Evolutionary conservation across 2,797 vertebrate species (phyloP).

Genomic region (Pseudochirops corinnae): DNA sequence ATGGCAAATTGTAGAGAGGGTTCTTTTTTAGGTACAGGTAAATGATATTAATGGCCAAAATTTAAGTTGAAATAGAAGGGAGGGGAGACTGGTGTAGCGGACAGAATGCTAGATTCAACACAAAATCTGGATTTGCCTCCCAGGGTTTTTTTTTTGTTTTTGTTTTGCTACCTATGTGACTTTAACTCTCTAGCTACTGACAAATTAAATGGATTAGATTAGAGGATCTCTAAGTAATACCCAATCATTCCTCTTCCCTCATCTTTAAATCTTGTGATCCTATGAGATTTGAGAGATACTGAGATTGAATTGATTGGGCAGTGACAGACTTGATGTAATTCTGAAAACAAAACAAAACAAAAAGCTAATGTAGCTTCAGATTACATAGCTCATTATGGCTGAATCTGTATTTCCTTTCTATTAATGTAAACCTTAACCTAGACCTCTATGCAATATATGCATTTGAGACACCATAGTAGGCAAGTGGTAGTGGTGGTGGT

Average conservation of each 20-base stretch:
- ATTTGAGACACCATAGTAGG: background rate
- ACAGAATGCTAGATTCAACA: background rate
- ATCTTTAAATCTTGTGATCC: background rate
- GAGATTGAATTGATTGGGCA: background rate
- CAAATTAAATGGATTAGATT: background rate
- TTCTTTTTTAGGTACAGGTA: background rate
- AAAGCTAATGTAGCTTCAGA: background rate
- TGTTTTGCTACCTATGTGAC: no score
- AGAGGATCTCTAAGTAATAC: background rate
- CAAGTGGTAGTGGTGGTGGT: background rate
- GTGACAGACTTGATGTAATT: background rate
- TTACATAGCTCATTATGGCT: background rate
- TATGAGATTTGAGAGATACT: background rate
- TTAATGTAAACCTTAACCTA: background rate
- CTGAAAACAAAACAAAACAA: no score
- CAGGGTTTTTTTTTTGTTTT: background rate
- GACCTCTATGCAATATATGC: background rate
- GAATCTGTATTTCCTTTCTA: background rate
- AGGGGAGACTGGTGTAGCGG: background rate
- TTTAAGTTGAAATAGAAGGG: background rate
- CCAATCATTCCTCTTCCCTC: background rate
- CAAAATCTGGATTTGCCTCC: background rate
- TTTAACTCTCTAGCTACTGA: background rate
- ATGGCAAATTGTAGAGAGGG: background rate
- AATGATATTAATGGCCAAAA: background rate